A percentile compares a stretch with the other conserved stretches of the same genome.
Conservation (phyloP, 2,888 invertebrate genomes). For the Neria commutata region DNA sequence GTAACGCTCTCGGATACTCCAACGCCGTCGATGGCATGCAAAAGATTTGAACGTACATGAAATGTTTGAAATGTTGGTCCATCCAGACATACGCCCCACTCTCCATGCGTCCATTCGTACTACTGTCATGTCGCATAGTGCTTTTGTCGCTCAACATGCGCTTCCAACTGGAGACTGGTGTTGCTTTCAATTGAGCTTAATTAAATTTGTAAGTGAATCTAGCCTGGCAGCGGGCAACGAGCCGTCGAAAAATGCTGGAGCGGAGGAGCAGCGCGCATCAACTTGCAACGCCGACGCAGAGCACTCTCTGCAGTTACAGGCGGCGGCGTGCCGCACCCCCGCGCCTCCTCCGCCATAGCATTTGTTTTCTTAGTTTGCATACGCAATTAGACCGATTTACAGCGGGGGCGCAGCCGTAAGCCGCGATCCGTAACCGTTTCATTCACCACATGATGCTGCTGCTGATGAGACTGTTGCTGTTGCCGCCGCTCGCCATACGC, state of each 20-base stretch:
- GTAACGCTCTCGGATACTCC: no score
- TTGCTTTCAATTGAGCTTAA: slow-evolving; percentile 61
- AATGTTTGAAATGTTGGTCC: no score
- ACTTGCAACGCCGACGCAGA: slow-evolving; percentile 8
- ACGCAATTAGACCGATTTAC: not conserved
- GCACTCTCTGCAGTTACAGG: slow-evolving; percentile 8
- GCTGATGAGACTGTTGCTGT: not conserved
- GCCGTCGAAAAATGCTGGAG: not conserved
- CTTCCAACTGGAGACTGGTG: slow-evolving; percentile 33
- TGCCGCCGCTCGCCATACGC: not conserved
- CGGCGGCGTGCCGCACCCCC: slow-evolving; percentile 5
- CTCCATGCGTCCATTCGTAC: no score
- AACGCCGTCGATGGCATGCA: no score
- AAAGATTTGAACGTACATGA: no score
- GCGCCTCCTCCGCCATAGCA: not conserved
- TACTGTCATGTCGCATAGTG: no score
- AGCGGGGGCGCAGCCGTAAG: not conserved
- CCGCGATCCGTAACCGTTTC: not conserved
- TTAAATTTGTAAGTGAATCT: slow-evolving; percentile 63
- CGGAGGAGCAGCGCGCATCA: not conserved
- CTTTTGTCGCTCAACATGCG: no score
- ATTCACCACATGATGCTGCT: not conserved
- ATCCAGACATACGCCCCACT: no score
- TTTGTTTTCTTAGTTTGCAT: not conserved
- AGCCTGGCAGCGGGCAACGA: slow-evolving; percentile 50